Conservation (phyloP, 2,888 invertebrate genomes). For the Ormyrus labotus region DNA sequence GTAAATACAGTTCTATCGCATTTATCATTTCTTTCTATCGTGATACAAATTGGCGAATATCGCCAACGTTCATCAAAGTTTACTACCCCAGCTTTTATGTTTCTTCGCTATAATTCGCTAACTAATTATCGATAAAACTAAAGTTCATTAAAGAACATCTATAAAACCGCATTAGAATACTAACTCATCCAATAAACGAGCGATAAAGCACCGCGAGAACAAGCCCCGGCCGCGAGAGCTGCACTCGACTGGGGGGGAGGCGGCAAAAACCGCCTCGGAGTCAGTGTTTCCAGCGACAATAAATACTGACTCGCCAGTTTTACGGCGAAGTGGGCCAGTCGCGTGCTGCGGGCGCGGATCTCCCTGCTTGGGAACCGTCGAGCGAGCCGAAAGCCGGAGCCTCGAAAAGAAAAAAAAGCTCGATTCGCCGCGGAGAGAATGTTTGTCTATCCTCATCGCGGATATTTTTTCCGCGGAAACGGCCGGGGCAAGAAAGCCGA, state of each 20-base stretch:
- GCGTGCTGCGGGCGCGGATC: slow-evolving; percentile 22
- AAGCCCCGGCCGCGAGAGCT: neutral
- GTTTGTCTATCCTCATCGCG: slow-evolving; percentile 33
- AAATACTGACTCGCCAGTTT: slow-evolving; percentile 25
- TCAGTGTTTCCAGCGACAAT: neutral
- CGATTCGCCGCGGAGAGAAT: neutral
- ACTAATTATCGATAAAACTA: no score
- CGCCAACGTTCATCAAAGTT: no score
- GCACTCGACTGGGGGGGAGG: neutral
- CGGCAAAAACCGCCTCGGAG: neutral
- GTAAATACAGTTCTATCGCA: no score
- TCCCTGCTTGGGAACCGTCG: neutral
- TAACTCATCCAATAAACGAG: neutral
- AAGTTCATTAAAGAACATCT: no score
- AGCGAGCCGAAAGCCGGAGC: neutral
- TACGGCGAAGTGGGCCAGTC: slow-evolving; percentile 42
- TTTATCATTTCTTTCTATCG: no score
- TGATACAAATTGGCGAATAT: no score
- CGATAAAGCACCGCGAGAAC: neutral
- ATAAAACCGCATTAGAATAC: neutral
- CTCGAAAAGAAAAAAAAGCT: neutral
- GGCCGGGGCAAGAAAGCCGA: neutral
- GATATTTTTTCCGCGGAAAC: slow-evolving; percentile 31
- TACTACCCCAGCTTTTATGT: no score
- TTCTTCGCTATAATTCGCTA: no score